phyloP scores from a whole-genome alignment of 2,797 vertebrate genomes.

The Smutsia gigantea region DNA sequence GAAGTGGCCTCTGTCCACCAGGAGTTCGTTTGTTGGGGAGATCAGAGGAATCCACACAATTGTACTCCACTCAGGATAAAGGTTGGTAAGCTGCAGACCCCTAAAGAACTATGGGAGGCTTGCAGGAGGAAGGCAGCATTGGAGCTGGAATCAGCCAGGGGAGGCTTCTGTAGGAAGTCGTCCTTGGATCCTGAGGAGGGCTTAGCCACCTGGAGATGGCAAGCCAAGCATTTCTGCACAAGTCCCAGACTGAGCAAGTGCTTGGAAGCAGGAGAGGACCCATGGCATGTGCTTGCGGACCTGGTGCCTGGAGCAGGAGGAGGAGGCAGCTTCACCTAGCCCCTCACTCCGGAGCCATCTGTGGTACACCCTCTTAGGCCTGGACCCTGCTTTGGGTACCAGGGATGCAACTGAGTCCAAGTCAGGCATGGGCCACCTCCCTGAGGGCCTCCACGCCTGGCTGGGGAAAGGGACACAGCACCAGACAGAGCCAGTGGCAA shows the following conservation, averaged over 20 bases:
- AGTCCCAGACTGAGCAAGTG: neutral
- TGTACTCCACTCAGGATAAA: neutral
- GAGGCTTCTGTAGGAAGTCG: neutral
- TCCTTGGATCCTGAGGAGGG: neutral
- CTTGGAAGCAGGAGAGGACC: too few relatives aligned
- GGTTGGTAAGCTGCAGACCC: neutral
- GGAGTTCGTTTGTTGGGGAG: neutral
- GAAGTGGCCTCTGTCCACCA: fast-evolving
- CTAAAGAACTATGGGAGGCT: neutral
- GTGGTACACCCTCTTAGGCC: fast-evolving
- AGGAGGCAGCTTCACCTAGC: fast-evolving
- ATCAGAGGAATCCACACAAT: neutral
- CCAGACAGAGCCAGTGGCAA: fast-evolving
- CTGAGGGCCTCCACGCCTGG: neutral
- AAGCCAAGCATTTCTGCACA: neutral
- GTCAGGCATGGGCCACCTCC: neutral
- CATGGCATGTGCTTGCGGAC: fast-evolving
- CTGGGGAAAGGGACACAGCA: neutral
- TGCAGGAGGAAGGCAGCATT: neutral
- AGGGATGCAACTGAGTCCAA: neutral
- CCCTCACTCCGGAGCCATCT: neutral
- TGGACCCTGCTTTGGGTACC: neutral
- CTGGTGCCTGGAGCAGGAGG: neutral
- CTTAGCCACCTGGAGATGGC: neutral
- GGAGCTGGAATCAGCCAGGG: neutral